Conservation (phyloP, 2,797 vertebrate species). For the Champsocephalus esox region DNA sequence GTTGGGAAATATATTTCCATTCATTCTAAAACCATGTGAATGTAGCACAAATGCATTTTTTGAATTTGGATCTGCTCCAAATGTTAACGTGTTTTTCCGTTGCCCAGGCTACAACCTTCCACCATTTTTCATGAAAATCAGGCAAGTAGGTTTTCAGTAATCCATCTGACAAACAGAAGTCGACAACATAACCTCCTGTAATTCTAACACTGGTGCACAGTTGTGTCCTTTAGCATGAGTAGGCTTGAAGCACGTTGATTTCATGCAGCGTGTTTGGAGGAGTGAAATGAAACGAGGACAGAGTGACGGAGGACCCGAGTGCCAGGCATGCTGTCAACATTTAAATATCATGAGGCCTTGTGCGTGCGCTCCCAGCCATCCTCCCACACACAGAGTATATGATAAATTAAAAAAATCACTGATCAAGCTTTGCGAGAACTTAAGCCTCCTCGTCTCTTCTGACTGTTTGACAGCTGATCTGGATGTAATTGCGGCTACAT, state of each 20-base stretch:
- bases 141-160: no score
- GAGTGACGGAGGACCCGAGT: slow-evolving; percentile 65
- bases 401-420: slow-evolving; percentile 31
- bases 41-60: no score
- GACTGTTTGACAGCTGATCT: slow-evolving; percentile 63
- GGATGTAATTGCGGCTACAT: slow-evolving; percentile 58
- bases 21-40: no score
- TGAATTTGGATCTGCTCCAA: no score
- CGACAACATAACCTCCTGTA: no score
- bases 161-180: no score
- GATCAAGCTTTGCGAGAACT: slow-evolving; percentile 42
- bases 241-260: slow-evolving; percentile 59
- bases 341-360: slow-evolving; percentile 71
- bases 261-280: slow-evolving; percentile 66
- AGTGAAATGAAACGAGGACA: slow-evolving; percentile 71
- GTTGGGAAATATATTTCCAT: no score
- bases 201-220: slow-evolving; percentile 30
- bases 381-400: slow-evolving; percentile 65
- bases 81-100: no score
- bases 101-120: no score
- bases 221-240: slow-evolving; percentile 54
- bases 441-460: slow-evolving; percentile 23
- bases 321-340: slow-evolving; percentile 75
- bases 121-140: no score
- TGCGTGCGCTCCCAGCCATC: slow-evolving; percentile 60